A percentile compares a stretch with the other conserved stretches of the same genome.
phyloP scores from a whole-genome alignment of 2,797 vertebrate species.

The Prunella strophiata region DNA sequence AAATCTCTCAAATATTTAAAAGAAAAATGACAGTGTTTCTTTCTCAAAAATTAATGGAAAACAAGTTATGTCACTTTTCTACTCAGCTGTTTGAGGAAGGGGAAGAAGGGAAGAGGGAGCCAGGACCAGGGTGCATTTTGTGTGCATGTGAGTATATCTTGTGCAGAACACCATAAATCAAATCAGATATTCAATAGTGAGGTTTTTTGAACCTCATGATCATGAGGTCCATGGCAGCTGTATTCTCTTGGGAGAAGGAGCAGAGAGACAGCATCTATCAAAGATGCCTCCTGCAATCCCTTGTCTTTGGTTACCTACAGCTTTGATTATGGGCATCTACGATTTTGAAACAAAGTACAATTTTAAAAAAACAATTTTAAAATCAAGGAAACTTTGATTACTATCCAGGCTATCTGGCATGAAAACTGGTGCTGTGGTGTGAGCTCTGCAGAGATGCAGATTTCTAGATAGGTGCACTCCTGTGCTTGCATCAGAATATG shows the following conservation, averaged over 20 bases:
- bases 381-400: background rate
- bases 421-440: background rate
- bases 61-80: background rate
- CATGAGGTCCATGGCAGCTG: background rate
- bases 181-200: background rate
- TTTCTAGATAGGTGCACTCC: background rate
- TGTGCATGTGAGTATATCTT: background rate
- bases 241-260: background rate
- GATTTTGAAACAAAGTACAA: background rate
- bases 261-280: background rate
- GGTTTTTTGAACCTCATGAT: background rate
- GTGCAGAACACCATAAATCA: background rate
- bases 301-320: background rate
- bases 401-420: background rate
- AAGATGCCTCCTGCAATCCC: background rate
- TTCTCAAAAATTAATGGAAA: background rate
- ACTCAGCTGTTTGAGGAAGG: background rate
- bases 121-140: background rate
- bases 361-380: too few species aligned
- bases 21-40: background rate
- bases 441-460: background rate
- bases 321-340: background rate
- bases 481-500: background rate
- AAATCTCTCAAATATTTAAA: background rate
- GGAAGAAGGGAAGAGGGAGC: background rate